Evolutionary conservation across 2,113 vertebrate genomes (phyloP), one percentile per base, ranked within the genome.

Genomic region (Romanogobio albipinnatus): DNA sequence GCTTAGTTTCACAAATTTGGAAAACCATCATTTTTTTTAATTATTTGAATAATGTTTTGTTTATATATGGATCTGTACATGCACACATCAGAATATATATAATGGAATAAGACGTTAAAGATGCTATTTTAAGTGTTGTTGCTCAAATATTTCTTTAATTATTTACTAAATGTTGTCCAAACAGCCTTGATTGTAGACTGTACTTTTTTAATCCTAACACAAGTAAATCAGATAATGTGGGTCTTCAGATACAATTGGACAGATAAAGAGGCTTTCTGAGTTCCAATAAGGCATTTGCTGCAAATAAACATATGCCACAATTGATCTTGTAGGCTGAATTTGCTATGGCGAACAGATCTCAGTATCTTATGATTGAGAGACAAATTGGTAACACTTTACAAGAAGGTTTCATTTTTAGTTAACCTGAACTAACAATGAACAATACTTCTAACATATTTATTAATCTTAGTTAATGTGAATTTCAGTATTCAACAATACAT

Each of bases 91-190:
- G 59, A 71, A 45, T 71, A 78, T 78, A 78, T 78, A 43, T 36
- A 58, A 58, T 58, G 7, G 29, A n/a, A 13, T 58, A 36, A 33
- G 39, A 78, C 11, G 9, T 39, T 61, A 17, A 61, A 61, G 22
- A 78, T 78, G 26, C 51, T 58, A 58, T 77, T 76, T 76, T 58
- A 77, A 77, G 26, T 58, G 26, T 56, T 78, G 49, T 56, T 76
- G 76, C 77, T 47, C 13, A 45, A 17, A 79, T 80, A 62, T 79
- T 26, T 75, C 45, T 51, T 24, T 22, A 9, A 56, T 36, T 39
- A 79, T 79, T 10, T 62, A 64, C n/a, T 78, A 78, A 78, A 80
- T 47, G 24, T 47, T 64, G 39, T 62, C 36, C n/a, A 26, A 79
- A 45, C n/a, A 62, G 39, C 22, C 14, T 62, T 47, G n/a, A 62